phyloP scores from a whole-genome alignment of 2,113 vertebrate genomes.

The Pardalotus punctatus region DNA sequence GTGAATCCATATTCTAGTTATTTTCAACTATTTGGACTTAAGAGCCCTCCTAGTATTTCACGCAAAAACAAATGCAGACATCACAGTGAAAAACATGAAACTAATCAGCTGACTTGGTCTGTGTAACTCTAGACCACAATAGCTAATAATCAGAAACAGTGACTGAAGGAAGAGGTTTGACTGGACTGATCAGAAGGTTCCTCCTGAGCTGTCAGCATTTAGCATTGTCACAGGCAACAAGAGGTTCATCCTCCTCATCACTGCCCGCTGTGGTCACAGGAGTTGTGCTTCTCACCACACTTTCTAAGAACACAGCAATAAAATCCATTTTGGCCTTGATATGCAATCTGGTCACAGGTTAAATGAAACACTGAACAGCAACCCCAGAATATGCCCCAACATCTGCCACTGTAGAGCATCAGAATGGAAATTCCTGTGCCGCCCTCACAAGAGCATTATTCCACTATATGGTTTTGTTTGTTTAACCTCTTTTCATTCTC shows the following conservation, averaged over 20 bases:
- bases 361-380: neutral
- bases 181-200: neutral
- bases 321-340: neutral
- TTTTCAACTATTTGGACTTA: neutral
- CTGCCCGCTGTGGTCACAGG: fast-evolving
- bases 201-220: neutral
- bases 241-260: neutral
- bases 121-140: neutral
- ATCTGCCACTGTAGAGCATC: neutral
- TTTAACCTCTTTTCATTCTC: neutral
- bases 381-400: neutral
- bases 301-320: neutral
- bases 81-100: neutral
- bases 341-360: neutral
- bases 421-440: neutral
- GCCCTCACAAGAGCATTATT: neutral
- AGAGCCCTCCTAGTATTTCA: neutral
- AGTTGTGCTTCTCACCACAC: neutral
- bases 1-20: neutral
- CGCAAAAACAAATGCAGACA: neutral
- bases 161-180: neutral
- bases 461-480: neutral
- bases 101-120: neutral
- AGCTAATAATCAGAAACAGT: neutral
- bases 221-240: neutral